Conservation (phyloP, 2,113 vertebrate species). For the Orthonyx spaldingii region DNA sequence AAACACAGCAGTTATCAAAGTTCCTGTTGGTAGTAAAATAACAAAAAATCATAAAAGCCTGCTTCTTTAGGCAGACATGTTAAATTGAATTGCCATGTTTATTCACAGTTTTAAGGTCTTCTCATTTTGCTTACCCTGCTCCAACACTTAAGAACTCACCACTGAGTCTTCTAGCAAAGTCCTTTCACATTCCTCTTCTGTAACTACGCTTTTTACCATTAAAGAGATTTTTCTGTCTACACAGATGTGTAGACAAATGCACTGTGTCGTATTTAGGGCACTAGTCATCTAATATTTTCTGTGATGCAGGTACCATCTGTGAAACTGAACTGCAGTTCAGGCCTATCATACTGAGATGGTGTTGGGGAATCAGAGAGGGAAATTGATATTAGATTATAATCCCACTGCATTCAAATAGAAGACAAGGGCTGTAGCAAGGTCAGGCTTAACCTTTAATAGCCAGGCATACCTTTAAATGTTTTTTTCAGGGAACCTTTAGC, state of each 20-base stretch:
- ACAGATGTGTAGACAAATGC: conserved; percentile 3
- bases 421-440: not conserved
- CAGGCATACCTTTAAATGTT: not conserved
- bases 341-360: not conserved
- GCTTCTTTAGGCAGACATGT: not conserved
- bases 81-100: not conserved
- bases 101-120: not conserved
- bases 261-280: conserved; percentile 34
- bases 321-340: conserved; percentile 2
- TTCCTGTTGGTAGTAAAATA: not conserved
- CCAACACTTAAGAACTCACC: not conserved
- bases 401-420: not conserved
- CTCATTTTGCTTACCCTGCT: not conserved
- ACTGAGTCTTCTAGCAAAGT: not conserved
- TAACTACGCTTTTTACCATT: not conserved
- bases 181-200: not conserved
- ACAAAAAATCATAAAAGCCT: not conserved
- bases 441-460: not conserved
- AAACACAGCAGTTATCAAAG: not conserved
- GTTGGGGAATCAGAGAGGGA: not conserved
- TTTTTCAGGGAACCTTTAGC: not conserved
- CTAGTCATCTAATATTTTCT: not conserved
- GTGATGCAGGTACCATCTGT: conserved; percentile 35
- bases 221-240: not conserved
- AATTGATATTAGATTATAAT: conserved; percentile 15